Percentiles rank a stretch among this genome's conserved stretches.
Evolutionary conservation across 2,113 vertebrate genomes (phyloP).

Genomic region (Nipponia nippon): DNA sequence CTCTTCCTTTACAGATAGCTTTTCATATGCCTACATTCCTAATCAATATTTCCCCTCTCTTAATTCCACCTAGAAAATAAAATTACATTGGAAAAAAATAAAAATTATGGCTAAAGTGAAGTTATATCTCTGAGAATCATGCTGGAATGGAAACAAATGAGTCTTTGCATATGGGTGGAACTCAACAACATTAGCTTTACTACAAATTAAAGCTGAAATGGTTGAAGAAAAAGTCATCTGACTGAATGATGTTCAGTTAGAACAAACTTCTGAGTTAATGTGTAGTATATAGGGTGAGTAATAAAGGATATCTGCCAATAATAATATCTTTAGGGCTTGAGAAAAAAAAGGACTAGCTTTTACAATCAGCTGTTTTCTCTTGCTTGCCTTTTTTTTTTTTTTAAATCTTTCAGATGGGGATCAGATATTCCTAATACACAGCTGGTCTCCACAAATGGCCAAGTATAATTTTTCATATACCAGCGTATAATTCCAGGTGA

Average conservation of each 20-base stretch:
- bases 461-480: slow-evolving; percentile 58
- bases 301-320: slow-evolving; percentile 69
- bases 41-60: not conserved
- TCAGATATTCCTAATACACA: slow-evolving; percentile 69
- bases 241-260: slow-evolving; percentile 19
- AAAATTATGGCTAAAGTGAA: slow-evolving; percentile 19
- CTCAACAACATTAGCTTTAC: slow-evolving; percentile 14
- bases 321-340: slow-evolving; percentile 58
- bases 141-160: slow-evolving; percentile 42
- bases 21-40: not conserved
- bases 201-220: slow-evolving; percentile 66
- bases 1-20: not conserved
- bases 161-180: not conserved
- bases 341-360: slow-evolving; percentile 49
- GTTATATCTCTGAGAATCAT: not conserved
- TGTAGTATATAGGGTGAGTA: slow-evolving; percentile 40
- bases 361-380: slow-evolving; percentile 69
- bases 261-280: slow-evolving; percentile 54
- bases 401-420: slow-evolving; percentile 52
- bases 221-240: slow-evolving; percentile 36
- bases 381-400: slow-evolving; percentile 20
- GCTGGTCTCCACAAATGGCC: slow-evolving; percentile 65
- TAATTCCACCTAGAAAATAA: not conserved
- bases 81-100: not conserved
- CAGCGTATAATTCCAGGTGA: slow-evolving; percentile 66